Conservation (phyloP, 2,888 invertebrate species). For the Hipparchia semele region DNA sequence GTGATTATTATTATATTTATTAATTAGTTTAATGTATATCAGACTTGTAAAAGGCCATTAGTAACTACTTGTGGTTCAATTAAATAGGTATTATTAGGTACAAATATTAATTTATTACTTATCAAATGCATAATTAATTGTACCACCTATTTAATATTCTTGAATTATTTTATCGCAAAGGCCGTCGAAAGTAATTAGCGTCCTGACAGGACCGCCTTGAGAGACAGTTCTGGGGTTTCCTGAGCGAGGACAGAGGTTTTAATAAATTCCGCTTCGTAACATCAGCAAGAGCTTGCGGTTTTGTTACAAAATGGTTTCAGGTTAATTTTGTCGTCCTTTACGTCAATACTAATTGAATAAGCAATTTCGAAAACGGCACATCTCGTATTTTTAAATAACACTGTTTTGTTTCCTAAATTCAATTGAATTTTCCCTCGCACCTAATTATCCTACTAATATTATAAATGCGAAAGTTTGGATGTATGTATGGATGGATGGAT, state of each 20-base stretch:
- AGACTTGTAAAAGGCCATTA: too few species aligned
- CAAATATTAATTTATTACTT: background rate
- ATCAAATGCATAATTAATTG: background rate
- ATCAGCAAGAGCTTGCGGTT: conserved; percentile 44
- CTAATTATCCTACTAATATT: too few species aligned
- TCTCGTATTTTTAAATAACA: too few species aligned
- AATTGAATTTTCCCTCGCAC: too few species aligned
- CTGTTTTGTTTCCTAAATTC: too few species aligned
- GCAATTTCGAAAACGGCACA: background rate
- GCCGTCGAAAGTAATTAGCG: conserved; percentile 66
- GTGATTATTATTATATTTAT: too few species aligned
- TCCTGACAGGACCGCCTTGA: conserved; percentile 60
- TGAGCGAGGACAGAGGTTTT: conserved; percentile 48
- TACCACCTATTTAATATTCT: background rate
- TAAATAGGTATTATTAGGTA: background rate
- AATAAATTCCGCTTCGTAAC: conserved; percentile 33
- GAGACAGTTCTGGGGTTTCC: conserved; percentile 65
- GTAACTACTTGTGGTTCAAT: background rate
- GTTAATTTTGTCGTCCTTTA: background rate
- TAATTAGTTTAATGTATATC: too few species aligned
- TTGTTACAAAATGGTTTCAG: conserved; percentile 37
- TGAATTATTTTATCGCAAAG: conserved; percentile 49
- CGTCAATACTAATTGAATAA: background rate
- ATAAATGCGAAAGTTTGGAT: too few species aligned
- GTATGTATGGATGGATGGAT: too few species aligned